Evolutionary conservation across 2,797 vertebrate genomes (phyloP).

Genomic region (Xiphorhynchus erythropygius): DNA sequence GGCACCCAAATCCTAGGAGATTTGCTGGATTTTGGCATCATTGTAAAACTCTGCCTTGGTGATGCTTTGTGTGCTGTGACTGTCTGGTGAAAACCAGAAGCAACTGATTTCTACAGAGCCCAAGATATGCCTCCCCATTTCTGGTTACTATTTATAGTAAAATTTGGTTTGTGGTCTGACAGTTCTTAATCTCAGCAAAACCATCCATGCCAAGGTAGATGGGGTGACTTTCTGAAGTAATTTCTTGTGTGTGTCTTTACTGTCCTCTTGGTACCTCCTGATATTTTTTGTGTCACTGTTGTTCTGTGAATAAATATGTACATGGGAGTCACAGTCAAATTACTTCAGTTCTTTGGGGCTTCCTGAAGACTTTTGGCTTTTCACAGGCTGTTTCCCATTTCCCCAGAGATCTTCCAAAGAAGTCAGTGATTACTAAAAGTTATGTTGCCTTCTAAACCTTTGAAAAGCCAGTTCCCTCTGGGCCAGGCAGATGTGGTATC

Average conservation of each 20-base stretch:
- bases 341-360: background rate
- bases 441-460: background rate
- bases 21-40: background rate
- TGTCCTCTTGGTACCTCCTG: background rate
- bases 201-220: background rate
- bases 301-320: background rate
- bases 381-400: background rate
- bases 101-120: background rate
- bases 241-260: background rate
- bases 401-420: background rate
- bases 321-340: background rate
- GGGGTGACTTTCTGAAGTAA: background rate
- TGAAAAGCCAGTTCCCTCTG: background rate
- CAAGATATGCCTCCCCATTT: background rate
- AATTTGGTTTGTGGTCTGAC: background rate
- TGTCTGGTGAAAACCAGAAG: background rate
- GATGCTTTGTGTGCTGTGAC: background rate
- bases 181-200: background rate
- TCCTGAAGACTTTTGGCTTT: background rate
- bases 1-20: background rate
- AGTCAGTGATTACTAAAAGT: fast-evolving
- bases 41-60: background rate
- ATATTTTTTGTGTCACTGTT: background rate
- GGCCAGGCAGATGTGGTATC: background rate
- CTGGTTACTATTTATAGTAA: background rate